Conservation (phyloP, 2,113 vertebrate species). For the Gymnorhina tibicen region DNA sequence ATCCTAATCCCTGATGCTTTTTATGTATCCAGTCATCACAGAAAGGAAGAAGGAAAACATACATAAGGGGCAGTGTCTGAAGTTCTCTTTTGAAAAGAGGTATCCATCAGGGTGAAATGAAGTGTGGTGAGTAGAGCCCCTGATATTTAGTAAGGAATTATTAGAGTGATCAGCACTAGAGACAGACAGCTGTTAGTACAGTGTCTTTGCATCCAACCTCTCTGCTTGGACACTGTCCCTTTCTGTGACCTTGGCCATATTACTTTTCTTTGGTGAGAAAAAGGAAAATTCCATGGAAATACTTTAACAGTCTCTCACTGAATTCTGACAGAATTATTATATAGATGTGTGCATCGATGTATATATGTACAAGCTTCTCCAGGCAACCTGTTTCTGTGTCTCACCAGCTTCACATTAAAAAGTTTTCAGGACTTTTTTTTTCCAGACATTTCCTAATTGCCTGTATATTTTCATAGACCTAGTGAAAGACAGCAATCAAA, state of each 20-base stretch:
- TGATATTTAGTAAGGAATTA: background rate
- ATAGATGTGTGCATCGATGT: background rate
- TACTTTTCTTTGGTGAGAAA: background rate
- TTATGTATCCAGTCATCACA: background rate
- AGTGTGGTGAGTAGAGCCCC: background rate
- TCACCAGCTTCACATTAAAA: background rate
- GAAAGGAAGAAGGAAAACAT: background rate
- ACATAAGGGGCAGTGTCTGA: background rate
- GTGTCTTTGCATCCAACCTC: background rate
- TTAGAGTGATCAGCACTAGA: fast-evolving
- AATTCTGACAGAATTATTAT: background rate
- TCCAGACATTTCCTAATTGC: background rate
- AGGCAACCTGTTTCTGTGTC: background rate
- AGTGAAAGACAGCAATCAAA: background rate
- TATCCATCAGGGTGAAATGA: background rate
- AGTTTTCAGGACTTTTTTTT: background rate
- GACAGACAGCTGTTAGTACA: background rate
- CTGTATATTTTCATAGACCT: background rate
- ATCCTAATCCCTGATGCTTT: background rate
- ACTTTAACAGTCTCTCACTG: background rate
- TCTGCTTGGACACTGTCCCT: background rate
- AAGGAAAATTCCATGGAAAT: background rate
- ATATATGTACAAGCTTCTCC: background rate
- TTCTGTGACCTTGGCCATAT: background rate
- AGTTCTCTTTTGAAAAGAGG: background rate